These are phyloP conservation scores for Globodera rostochiensis DNA, from an alignment of 1,140 invertebrate species.

Conservation along the genomic window DNA sequence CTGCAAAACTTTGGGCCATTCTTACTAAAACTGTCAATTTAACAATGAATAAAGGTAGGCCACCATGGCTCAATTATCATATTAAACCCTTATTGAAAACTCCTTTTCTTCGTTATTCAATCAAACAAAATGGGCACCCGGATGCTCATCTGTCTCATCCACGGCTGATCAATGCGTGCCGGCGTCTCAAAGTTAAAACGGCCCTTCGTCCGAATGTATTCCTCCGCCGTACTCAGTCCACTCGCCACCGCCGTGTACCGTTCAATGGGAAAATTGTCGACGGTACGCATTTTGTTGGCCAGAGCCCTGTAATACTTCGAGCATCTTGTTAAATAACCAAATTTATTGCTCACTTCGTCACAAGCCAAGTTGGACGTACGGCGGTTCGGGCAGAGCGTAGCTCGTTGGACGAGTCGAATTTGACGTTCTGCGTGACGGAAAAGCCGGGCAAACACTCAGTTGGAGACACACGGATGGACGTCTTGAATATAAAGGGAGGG, in stretches of 20 bases:
- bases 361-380: conserved; percentile 20
- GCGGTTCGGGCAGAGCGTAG: conserved; percentile 4
- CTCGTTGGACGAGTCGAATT: conserved; percentile 31
- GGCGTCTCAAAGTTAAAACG: conserved; percentile 33
- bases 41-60: too few species aligned
- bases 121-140: conserved; percentile 16
- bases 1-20: too few species aligned
- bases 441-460: conserved; percentile 28
- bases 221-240: not conserved
- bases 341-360: conserved; percentile 9
- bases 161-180: conserved; percentile 34
- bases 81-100: too few species aligned
- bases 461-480: conserved; percentile 11
- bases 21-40: too few species aligned
- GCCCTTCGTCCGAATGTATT: conserved; percentile 16
- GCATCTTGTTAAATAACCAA: not conserved
- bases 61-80: too few species aligned
- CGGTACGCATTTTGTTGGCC: conserved; percentile 9
- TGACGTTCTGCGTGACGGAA: conserved; percentile 23
- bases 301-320: conserved; percentile 9
- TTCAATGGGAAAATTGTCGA: conserved; percentile 23
- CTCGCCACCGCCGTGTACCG: conserved; percentile 15
- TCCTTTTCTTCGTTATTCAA: too few species aligned
- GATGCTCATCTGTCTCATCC: conserved; percentile 34
- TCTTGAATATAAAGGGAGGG: not conserved